These are phyloP conservation scores for Patella pellucida DNA, from an alignment of 2,888 invertebrate species.

Conservation along the genomic window DNA sequence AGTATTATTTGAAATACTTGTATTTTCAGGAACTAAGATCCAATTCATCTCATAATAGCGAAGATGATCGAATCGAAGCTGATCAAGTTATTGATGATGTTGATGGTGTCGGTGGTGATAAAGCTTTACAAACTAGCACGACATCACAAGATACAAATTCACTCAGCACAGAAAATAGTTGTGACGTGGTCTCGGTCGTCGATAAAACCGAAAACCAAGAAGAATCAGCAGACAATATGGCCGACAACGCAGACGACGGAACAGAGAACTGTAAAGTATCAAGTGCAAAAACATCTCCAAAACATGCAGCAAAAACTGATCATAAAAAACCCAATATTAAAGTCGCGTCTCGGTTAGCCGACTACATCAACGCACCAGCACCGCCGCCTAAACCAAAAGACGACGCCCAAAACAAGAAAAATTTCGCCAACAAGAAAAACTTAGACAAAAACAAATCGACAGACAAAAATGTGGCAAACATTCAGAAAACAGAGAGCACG, in stretches of 20 bases:
- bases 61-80: slow-evolving; percentile 48
- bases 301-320: slow-evolving; percentile 30
- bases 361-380: slow-evolving; percentile 57
- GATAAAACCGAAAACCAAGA: slow-evolving; percentile 15
- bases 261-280: slow-evolving; percentile 20
- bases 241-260: not conserved
- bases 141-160: not conserved
- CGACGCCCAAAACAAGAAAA: slow-evolving; percentile 47
- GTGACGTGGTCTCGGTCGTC: not conserved
- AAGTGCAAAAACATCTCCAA: not conserved
- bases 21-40: not conserved
- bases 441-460: slow-evolving; percentile 44
- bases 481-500: slow-evolving; percentile 19
- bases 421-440: slow-evolving; percentile 49
- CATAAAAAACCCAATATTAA: slow-evolving; percentile 57
- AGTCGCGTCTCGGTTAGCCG: slow-evolving; percentile 55
- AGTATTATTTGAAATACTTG: no score
- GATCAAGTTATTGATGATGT: slow-evolving; percentile 31
- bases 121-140: not conserved
- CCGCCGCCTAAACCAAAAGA: slow-evolving; percentile 51
- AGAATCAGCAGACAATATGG: slow-evolving; percentile 3
- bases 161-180: not conserved
- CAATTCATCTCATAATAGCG: slow-evolving; percentile 22
- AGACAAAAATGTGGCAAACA: slow-evolving; percentile 33
- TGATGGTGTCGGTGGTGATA: not conserved